Conservation (phyloP, 1,140 invertebrate genomes). For the Meloidogyne chitwoodi region DNA sequence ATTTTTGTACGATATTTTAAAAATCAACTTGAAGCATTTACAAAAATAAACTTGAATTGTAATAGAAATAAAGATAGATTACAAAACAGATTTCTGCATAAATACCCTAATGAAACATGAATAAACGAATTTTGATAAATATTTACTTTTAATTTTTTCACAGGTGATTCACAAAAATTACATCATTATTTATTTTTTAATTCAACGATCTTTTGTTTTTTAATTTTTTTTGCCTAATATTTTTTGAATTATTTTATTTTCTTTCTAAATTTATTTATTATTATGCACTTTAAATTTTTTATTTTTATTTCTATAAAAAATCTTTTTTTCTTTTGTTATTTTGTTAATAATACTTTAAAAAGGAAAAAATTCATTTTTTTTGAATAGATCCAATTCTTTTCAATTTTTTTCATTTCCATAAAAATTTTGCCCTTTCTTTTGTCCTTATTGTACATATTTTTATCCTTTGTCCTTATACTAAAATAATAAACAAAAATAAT, state of each 20-base stretch:
- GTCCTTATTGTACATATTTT: background rate
- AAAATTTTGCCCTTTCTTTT: background rate
- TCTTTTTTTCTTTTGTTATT: background rate
- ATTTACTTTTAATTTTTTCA: too few species aligned
- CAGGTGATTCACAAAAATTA: too few species aligned
- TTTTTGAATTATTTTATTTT: background rate
- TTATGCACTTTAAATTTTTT: background rate
- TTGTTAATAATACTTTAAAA: background rate
- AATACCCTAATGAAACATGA: too few species aligned
- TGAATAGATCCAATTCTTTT: background rate
- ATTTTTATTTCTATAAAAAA: background rate
- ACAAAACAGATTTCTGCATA: too few species aligned
- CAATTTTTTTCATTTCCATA: background rate
- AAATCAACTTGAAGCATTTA: too few species aligned
- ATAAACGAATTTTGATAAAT: too few species aligned
- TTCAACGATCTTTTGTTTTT: too few species aligned
- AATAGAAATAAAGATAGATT: too few species aligned
- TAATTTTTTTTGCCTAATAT: background rate
- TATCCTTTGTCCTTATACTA: background rate
- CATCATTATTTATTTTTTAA: too few species aligned
- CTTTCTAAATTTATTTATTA: background rate
- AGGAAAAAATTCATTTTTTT: background rate
- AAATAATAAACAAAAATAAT: background rate
- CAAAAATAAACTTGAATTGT: too few species aligned
- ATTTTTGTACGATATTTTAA: too few species aligned